Evolutionary conservation across 2,888 invertebrate species (phyloP).

Genomic region (Conistra vaccinii): DNA sequence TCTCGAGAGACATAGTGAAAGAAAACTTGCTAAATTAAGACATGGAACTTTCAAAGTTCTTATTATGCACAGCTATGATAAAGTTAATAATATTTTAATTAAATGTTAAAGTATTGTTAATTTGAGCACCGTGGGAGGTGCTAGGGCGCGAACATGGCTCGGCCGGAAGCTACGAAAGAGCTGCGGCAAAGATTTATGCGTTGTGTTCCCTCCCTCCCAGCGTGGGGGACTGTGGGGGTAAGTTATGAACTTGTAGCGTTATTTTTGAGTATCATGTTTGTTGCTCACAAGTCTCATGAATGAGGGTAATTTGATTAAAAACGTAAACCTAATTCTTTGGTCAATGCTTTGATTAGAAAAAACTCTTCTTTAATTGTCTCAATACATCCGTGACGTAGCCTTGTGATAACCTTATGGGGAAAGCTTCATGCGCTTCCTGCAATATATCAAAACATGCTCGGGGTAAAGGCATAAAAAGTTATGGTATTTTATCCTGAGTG

Average conservation of each 20-base stretch:
- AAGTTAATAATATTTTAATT: constrained; percentile 69
- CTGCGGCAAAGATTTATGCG: constrained; percentile 79
- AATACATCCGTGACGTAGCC: not conserved
- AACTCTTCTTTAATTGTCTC: not conserved
- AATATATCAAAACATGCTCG: not conserved
- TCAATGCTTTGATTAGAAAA: not conserved
- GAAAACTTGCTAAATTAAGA: not conserved
- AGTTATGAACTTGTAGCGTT: constrained; percentile 49
- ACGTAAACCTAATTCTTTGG: not conserved
- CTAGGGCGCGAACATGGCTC: constrained; percentile 65
- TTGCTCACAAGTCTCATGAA: not conserved
- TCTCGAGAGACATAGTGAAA: not conserved
- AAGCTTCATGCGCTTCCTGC: not conserved
- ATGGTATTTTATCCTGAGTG: not conserved
- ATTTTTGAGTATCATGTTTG: not conserved
- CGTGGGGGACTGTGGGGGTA: constrained; percentile 27
- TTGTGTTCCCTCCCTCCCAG: constrained; percentile 63
- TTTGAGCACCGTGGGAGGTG: constrained; percentile 70
- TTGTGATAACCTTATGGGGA: not conserved
- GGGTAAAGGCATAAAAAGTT: not conserved
- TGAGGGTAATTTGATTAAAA: not conserved
- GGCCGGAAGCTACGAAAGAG: constrained; percentile 72
- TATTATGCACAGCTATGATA: constrained; percentile 15
- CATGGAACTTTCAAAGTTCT: not conserved
- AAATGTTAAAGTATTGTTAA: constrained; percentile 78